Evolutionary conservation across 2,113 vertebrate genomes (phyloP).

Genomic region (Danio rerio): DNA sequence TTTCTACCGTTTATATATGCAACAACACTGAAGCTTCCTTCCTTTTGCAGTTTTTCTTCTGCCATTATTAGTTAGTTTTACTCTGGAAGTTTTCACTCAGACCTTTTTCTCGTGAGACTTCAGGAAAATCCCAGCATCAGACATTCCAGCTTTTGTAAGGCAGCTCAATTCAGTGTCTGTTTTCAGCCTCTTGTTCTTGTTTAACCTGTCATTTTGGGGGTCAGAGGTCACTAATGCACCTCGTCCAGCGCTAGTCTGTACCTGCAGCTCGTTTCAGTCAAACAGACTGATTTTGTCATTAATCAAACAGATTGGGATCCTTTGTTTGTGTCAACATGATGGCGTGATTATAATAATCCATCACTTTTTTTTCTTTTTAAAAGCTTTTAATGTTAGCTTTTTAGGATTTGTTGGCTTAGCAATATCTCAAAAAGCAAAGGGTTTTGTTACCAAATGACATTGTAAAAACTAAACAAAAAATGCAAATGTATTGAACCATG

Average conservation of each 20-base stretch:
- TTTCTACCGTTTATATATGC: conserved; percentile 10
- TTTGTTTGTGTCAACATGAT: conserved; percentile 10
- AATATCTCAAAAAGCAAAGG: too few relatives aligned
- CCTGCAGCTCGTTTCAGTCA: neutral
- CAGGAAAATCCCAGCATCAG: too few relatives aligned
- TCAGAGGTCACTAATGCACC: conserved; percentile 22
- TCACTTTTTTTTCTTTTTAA: neutral
- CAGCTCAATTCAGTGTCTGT: neutral
- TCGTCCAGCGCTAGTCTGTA: neutral
- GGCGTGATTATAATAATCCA: neutral
- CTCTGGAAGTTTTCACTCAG: neutral
- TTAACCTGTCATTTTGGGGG: conserved; percentile 2
- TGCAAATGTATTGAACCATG: too few relatives aligned
- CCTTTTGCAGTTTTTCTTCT: neutral
- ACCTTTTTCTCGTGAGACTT: neutral
- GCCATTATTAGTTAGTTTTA: conserved; percentile 3
- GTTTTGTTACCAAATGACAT: too few relatives aligned
- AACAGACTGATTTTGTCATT: neutral
- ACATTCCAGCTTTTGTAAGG: neutral
- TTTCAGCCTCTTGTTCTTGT: neutral
- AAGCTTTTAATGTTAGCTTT: neutral
- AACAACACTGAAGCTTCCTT: neutral
- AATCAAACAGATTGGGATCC: conserved; percentile 8
- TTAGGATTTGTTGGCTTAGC: neutral
- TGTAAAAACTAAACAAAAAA: too few relatives aligned